Percentiles rank a stretch among this genome's conserved stretches.
phyloP scores from a whole-genome alignment of 2,888 invertebrate genomes.

The Eumacrocentrus americanus region DNA sequence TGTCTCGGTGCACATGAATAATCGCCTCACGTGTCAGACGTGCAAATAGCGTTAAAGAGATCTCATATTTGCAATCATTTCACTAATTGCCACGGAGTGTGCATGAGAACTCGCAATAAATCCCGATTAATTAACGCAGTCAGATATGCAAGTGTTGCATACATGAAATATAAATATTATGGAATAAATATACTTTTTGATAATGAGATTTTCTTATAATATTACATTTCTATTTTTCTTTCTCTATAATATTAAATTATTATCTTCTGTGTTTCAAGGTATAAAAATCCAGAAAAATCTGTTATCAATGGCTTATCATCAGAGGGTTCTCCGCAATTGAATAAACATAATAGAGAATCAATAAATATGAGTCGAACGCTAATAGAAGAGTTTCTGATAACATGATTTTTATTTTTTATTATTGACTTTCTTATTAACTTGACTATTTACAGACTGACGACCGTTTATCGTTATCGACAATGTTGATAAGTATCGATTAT shows the following conservation, averaged over 20 bases:
- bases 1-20: background rate
- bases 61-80: conserved; percentile 41
- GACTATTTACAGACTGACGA: conserved; percentile 11
- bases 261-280: too few species aligned
- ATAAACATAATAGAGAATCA: conserved; percentile 28
- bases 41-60: background rate
- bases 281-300: conserved; percentile 25
- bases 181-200: background rate
- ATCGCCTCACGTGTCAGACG: background rate
- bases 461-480: conserved; percentile 13
- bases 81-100: conserved; percentile 49
- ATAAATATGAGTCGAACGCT: conserved; percentile 24
- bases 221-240: conserved; percentile 2
- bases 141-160: conserved; percentile 35
- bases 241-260: background rate
- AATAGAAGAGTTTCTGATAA: background rate
- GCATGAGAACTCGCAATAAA: conserved; percentile 51
- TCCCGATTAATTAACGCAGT: conserved; percentile 46
- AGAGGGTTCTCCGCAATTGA: conserved; percentile 20
- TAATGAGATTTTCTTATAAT: background rate
- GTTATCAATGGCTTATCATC: conserved; percentile 14
- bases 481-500: background rate
- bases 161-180: background rate
- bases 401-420: background rate
- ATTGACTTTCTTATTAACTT: background rate